Evolutionary conservation across 2,113 vertebrate species (phyloP), one percentile per base, ranked within the genome.

Genomic region (Semnornis frantzii): DNA sequence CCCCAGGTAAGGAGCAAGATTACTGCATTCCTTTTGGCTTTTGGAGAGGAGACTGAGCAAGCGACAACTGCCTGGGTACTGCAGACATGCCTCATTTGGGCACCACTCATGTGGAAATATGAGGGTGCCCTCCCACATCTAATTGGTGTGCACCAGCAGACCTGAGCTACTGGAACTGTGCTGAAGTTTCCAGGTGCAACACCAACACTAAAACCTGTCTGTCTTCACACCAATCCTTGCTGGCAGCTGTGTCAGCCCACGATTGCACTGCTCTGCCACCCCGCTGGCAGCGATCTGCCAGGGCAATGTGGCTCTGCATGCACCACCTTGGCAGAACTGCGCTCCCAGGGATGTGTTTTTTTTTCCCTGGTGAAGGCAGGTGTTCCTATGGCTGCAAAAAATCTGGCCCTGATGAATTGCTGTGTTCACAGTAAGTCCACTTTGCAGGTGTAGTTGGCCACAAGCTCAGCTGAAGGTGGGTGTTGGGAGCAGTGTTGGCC

Each of bases 61-160:
- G 19, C 37, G 60, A 18, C 79, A 90, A 64, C 58, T 90, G 73
- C n/a, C 44, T 63, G 34, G 23, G 30, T 23, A 3, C 71, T 50
- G 55, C 62, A 73, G 44, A 10, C 24, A n/a, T 30, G 69, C 34
- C 34, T 78, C 31, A 8, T 20, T 39, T 19, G 23, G 14, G 31
- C 21, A 24, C 9, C 1, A 0, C 57, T 74, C 18, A 39, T 39
- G 11, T 6, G 1, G 24, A 27, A 55, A 28, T 14, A 25, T 28
- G 54, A 55, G 54, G 27, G 4, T 8, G 44, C 21, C 68, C 18
- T 82, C 20, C 74, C 48, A 14, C 20, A 54, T 8, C 48, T 10
- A 4, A 60, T n/a, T 46, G 72, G 44, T 0, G 0, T 10, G 12
- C 2, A 1, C 0, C 0, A n/a, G 34, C 46, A 10, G 5, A 30